Conservation (phyloP, 2,113 vertebrate genomes). For the Brachionichthys hirsutus region DNA sequence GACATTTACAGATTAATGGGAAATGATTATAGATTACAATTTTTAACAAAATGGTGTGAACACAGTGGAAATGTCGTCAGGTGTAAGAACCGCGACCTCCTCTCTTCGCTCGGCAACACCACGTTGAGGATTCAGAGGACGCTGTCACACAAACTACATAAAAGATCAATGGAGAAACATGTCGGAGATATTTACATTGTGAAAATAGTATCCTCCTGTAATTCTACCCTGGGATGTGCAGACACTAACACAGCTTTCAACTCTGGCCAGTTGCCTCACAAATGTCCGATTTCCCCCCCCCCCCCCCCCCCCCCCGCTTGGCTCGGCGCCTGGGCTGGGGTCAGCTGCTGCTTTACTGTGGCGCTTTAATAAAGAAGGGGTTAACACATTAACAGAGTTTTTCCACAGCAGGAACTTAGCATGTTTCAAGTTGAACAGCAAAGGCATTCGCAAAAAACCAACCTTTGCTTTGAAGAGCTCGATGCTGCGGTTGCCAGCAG, state of each 20-base stretch:
- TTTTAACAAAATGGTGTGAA: slow-evolving; percentile 6
- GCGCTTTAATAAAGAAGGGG: slow-evolving; percentile 24
- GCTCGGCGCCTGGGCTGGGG: slow-evolving; percentile 46
- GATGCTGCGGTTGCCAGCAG: background rate
- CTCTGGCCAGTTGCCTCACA: slow-evolving; percentile 29
- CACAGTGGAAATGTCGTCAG: slow-evolving; percentile 10
- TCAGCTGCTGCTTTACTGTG: slow-evolving; percentile 61
- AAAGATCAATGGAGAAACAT: slow-evolving; percentile 29
- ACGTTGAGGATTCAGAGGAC: slow-evolving; percentile 49
- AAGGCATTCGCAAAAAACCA: background rate
- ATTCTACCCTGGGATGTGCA: slow-evolving; percentile 33
- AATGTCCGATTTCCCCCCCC: slow-evolving; percentile 38
- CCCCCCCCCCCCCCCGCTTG: slow-evolving; percentile 66
- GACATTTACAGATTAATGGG: slow-evolving; percentile 21
- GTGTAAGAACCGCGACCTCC: slow-evolving; percentile 7
- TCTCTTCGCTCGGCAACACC: background rate
- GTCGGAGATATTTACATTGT: slow-evolving; percentile 43
- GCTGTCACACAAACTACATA: slow-evolving; percentile 13
- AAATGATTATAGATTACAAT: slow-evolving; percentile 28
- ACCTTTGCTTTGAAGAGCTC: background rate
- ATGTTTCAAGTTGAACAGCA: slow-evolving; percentile 3
- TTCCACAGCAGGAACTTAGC: slow-evolving; percentile 30
- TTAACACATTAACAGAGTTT: slow-evolving; percentile 17
- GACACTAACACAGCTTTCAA: slow-evolving; percentile 39
- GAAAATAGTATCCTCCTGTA: slow-evolving; percentile 22